phyloP scores from a whole-genome alignment of 2,113 vertebrate species.

The Picathartes gymnocephalus region DNA sequence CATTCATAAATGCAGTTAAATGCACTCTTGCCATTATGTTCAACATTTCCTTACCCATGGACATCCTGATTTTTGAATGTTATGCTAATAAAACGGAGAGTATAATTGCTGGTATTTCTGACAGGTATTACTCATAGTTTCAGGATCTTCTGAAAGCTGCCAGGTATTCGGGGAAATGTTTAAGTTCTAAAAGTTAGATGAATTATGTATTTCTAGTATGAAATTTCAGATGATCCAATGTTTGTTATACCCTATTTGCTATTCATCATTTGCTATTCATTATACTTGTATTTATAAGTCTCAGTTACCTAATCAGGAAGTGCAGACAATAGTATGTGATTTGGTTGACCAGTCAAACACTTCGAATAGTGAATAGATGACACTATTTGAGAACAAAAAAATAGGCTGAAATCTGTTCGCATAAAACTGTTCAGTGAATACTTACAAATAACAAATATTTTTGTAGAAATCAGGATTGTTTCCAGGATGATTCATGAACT shows the following conservation, averaged over 20 bases:
- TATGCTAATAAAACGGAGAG: background rate
- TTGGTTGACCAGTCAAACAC: constrained; percentile 60
- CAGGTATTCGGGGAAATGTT: constrained; percentile 1
- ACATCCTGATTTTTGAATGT: background rate
- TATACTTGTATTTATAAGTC: constrained; percentile 41
- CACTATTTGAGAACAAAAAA: constrained; percentile 44
- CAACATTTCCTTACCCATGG: background rate
- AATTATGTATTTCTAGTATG: constrained; percentile 46
- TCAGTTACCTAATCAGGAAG: constrained; percentile 31
- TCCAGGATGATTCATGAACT: constrained; percentile 56
- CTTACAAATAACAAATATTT: constrained; percentile 51
- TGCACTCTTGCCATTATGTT: background rate
- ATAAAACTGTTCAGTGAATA: constrained; percentile 53
- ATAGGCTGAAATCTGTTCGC: constrained; percentile 42
- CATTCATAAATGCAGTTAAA: background rate
- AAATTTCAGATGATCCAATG: constrained; percentile 21
- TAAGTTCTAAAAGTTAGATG: constrained; percentile 17
- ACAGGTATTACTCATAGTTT: background rate
- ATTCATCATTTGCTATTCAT: constrained; percentile 59
- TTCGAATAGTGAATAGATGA: constrained; percentile 51
- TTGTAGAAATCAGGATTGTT: constrained; percentile 42
- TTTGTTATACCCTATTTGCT: constrained; percentile 47
- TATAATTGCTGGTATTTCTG: background rate
- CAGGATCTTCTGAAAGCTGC: background rate
- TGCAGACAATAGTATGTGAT: constrained; percentile 49